These are phyloP conservation scores for Andricus curvator DNA, from an alignment of 2,888 invertebrate species.

Conservation along the genomic window DNA sequence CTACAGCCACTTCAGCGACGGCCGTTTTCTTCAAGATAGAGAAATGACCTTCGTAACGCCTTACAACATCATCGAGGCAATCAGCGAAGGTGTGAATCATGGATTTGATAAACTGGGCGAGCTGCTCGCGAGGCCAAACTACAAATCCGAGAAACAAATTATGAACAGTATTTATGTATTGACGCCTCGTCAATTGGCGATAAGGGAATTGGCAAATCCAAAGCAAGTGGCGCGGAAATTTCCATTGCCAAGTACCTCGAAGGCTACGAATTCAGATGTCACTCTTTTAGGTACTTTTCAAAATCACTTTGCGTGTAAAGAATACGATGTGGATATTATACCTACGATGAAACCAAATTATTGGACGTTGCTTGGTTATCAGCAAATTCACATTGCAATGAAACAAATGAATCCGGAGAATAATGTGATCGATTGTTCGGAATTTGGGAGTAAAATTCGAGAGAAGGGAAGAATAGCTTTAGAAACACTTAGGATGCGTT, in stretches of 20 bases:
- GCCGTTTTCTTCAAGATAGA: conserved; percentile 48
- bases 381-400: conserved; percentile 54
- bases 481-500: conserved; percentile 62
- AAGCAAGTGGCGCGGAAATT: not conserved
- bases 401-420: conserved; percentile 14
- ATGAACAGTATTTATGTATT: conserved; percentile 54
- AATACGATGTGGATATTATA: conserved; percentile 7
- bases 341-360: conserved; percentile 54
- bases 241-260: not conserved
- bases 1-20: conserved; percentile 44
- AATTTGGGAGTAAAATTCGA: conserved; percentile 33
- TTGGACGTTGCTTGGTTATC: conserved; percentile 59
- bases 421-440: not conserved
- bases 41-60: conserved; percentile 55
- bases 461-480: conserved; percentile 56
- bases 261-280: not conserved
- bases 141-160: not conserved
- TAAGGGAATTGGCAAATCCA: not conserved
- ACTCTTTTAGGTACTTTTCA: not conserved
- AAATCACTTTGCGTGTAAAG: not conserved
- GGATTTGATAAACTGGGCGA: conserved; percentile 45
- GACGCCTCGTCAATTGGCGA: conserved; percentile 48
- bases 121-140: not conserved
- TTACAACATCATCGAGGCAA: conserved; percentile 43
- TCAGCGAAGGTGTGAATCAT: conserved; percentile 51